Percentiles rank a stretch among this genome's conserved stretches.
Evolutionary conservation across 2,888 invertebrate genomes (phyloP).

Genomic region (Onthophagus sagittarius): DNA sequence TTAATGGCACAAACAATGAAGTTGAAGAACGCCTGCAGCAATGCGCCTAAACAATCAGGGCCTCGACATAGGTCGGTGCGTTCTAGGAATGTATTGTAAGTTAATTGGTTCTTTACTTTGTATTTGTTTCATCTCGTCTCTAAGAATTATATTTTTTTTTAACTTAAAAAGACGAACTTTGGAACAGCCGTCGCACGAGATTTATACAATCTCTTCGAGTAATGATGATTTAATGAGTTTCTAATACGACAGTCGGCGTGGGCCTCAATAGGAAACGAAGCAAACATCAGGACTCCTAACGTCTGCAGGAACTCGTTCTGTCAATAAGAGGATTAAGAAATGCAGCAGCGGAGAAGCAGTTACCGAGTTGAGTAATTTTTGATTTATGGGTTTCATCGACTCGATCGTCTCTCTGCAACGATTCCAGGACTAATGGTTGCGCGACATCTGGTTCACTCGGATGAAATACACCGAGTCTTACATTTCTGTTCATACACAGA

Average conservation of each 20-base stretch:
- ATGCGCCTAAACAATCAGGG: background rate
- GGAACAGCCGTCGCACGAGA: background rate
- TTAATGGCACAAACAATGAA: background rate
- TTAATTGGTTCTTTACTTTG: background rate
- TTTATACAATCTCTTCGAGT: constrained; percentile 2
- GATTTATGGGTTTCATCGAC: background rate
- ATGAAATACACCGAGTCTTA: background rate
- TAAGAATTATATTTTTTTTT: background rate
- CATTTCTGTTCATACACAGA: background rate
- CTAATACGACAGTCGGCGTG: constrained; percentile 1
- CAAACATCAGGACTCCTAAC: background rate
- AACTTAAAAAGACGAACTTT: background rate
- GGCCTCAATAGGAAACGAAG: background rate
- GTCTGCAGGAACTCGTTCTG: background rate
- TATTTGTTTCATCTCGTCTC: background rate
- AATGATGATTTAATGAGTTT: constrained; percentile 14
- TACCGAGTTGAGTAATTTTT: background rate
- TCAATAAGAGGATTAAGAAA: background rate
- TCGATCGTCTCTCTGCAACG: background rate
- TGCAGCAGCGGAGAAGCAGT: background rate
- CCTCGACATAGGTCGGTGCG: background rate
- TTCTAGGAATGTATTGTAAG: background rate
- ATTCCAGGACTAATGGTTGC: background rate
- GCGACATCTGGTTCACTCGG: background rate
- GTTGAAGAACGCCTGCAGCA: background rate